These are phyloP conservation scores for Spialia ferax DNA, from an alignment of 2,888 invertebrate species.

Conservation along the genomic window DNA sequence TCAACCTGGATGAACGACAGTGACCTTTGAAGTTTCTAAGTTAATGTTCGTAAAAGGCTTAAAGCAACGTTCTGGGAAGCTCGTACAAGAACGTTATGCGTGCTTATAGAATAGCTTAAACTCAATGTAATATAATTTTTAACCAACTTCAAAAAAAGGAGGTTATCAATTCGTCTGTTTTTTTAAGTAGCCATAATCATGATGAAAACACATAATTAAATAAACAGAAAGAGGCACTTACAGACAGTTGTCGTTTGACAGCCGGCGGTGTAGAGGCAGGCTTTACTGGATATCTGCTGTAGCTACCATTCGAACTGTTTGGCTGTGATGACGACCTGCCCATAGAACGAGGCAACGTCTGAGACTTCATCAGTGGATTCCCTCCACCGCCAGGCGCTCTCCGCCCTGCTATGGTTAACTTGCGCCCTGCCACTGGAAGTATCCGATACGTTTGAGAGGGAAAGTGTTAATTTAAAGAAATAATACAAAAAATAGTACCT, in stretches of 20 bases:
- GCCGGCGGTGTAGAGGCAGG: conserved; percentile 94
- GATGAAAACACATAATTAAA: not conserved
- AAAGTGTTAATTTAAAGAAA: not conserved
- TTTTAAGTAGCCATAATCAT: no score
- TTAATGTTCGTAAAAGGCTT: no score
- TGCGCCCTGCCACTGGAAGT: conserved; percentile 91
- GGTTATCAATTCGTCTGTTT: no score
- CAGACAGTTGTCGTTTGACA: conserved; percentile 93
- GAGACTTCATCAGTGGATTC: conserved; percentile 92
- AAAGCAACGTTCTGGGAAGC: not conserved
- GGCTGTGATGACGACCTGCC: conserved; percentile 88
- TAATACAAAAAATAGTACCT: not conserved
- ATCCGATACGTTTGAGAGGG: conserved; percentile 1
- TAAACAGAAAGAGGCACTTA: conserved; percentile 59
- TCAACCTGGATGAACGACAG: no score
- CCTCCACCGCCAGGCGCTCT: conserved; percentile 88
- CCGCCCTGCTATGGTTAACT: conserved; percentile 91
- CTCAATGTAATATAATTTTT: no score
- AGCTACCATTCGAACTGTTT: conserved; percentile 79
- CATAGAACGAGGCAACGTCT: conserved; percentile 95
- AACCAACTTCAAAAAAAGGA: no score
- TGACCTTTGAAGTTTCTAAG: no score
- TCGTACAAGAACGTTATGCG: not conserved
- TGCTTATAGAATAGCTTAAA: no score
- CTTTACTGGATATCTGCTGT: conserved; percentile 84